phyloP scores from a whole-genome alignment of 2,113 vertebrate genomes.

The Tenebrosternarchus preto region DNA sequence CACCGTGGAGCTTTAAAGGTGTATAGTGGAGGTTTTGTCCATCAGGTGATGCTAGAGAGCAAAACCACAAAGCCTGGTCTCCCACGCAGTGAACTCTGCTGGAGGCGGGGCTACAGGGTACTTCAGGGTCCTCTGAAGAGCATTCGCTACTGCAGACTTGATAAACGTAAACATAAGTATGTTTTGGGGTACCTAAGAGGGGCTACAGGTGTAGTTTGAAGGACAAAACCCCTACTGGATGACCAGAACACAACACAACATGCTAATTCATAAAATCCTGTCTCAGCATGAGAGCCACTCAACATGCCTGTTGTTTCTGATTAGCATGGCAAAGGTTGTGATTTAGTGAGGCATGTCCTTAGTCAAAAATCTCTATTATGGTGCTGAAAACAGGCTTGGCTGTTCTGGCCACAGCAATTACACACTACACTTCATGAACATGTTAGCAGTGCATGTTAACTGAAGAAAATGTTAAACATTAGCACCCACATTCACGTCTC shows the following conservation, averaged over 20 bases:
- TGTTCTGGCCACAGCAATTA: neutral
- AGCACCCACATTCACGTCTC: no score
- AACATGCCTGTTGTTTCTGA: no score
- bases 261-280: neutral
- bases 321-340: no score
- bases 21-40: neutral
- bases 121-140: neutral
- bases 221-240: neutral
- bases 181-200: neutral
- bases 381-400: no score
- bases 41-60: neutral
- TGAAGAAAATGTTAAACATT: no score
- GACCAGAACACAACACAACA: no score
- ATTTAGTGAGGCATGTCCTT: no score
- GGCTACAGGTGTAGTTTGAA: neutral
- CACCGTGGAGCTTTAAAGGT: neutral
- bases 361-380: no score
- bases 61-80: no score
- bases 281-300: neutral
- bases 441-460: neutral
- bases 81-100: neutral
- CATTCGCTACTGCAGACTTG: no score
- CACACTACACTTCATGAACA: neutral
- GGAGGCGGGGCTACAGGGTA: neutral
- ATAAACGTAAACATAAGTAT: neutral